Percentiles rank a stretch among this genome's conserved stretches.
phyloP scores from a whole-genome alignment of 2,113 vertebrate genomes.

The Passer domesticus region DNA sequence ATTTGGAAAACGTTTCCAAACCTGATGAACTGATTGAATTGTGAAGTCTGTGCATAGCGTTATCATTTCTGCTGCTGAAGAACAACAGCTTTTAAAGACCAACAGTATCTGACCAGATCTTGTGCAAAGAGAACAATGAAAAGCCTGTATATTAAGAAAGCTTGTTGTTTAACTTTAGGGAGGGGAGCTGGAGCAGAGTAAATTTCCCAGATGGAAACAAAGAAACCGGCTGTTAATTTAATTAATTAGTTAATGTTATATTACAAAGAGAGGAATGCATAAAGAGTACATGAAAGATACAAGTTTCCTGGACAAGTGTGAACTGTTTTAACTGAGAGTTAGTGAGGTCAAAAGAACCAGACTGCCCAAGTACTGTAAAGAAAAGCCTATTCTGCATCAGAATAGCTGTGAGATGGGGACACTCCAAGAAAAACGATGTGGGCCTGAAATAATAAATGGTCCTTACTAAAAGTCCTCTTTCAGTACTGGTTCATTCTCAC shows the following conservation, averaged over 20 bases:
- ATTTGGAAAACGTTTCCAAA: background rate
- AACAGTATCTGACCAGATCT: background rate
- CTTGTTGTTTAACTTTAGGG: conserved; percentile 2
- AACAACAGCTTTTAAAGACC: background rate
- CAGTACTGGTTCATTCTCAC: background rate
- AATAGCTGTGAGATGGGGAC: background rate
- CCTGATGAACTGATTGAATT: background rate
- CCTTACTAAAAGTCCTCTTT: background rate
- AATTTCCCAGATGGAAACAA: background rate
- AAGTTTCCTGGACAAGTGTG: background rate
- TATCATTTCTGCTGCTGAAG: background rate
- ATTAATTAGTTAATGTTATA: background rate
- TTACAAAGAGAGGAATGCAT: background rate
- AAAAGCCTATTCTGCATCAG: background rate
- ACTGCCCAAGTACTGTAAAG: background rate
- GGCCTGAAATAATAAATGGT: background rate
- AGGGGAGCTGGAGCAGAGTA: background rate
- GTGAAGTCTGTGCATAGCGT: background rate
- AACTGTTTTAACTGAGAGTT: background rate
- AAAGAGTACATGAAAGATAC: background rate
- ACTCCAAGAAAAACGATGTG: background rate
- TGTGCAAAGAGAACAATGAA: background rate
- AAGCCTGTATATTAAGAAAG: background rate
- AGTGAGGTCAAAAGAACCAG: background rate
- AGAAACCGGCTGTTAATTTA: background rate